Conservation (phyloP, 2,797 vertebrate species). For the Urocyon cinereoargenteus region DNA sequence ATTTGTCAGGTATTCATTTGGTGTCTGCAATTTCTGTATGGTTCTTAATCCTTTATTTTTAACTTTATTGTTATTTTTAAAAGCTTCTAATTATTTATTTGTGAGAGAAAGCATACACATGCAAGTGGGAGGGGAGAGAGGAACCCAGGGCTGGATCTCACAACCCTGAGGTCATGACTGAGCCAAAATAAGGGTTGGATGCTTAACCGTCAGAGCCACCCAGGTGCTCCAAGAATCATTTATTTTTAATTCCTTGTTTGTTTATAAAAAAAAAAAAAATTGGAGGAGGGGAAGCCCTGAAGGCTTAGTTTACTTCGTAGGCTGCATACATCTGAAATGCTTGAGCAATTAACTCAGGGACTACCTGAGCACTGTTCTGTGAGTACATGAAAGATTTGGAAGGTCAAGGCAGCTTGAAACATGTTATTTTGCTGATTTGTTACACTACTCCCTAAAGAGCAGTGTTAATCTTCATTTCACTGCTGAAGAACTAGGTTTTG, state of each 20-base stretch:
- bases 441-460: neutral
- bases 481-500: neutral
- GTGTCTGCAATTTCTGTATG: neutral
- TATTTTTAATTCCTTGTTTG: neutral
- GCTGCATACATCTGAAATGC: neutral
- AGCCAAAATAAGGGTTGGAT: neutral
- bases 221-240: neutral
- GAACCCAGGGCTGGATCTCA: neutral
- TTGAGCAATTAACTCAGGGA: neutral
- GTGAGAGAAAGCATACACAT: neutral
- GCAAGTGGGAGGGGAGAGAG: neutral
- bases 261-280: neutral
- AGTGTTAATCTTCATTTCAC: neutral
- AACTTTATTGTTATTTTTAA: neutral
- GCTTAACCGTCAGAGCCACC: neutral
- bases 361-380: neutral
- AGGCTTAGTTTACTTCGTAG: neutral
- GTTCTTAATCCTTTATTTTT: neutral
- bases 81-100: neutral
- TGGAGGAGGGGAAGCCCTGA: neutral
- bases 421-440: neutral
- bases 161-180: neutral
- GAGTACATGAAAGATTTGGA: neutral
- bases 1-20: neutral
- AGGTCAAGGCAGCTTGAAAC: neutral